Base-by-base conservation (phyloP, 2,888 invertebrate species). In the Schrankia costaestrigalis region DNA sequence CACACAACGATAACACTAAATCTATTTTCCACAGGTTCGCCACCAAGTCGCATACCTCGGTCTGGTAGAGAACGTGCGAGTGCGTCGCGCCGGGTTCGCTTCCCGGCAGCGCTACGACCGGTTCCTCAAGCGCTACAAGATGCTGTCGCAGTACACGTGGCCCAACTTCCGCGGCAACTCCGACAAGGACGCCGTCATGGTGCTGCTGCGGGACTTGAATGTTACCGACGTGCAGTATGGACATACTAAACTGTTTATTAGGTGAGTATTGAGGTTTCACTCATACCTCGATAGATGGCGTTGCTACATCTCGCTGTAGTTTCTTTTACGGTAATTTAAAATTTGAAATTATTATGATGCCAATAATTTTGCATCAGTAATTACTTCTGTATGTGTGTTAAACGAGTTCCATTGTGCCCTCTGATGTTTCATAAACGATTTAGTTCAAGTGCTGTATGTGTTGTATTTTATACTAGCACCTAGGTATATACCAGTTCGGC, bases 1-100 rank as follows among this genome's bases (percentile, higher is more conserved):
- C n/a, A n/a, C n/a, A n/a, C n/a, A n/a, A n/a, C n/a, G n/a, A n/a
- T n/a, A n/a, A n/a, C n/a, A n/a, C n/a, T n/a, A n/a, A n/a, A n/a
- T n/a, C n/a, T n/a, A 23, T 22, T 1, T 5, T 23, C 4, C 17
- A 0, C 54, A 88, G 87, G 90, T 91, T 1, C 81, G 84, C 2
- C 94, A 94, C 80, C 94, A 94, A 68, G 93, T 93, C 11, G 89
- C 92, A 38, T 98, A 98, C 83, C 90, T 98, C 24, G 98, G 98
- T 0, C 89, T 99, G 13, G 90, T 98, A 33, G 98, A 99, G 88
- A 98, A 98, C 85, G 96, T 98, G 26, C 91, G 97, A 41, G 98
- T 99, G 10, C 91, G 98, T 3, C 91, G 98, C 67, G 98, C 98
- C 35, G 99, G 99, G 24, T 99, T 99, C 86, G 98, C 97, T n/a